Percentiles rank a stretch among this genome's conserved stretches.
Conservation (phyloP, 2,113 vertebrate genomes). For the Aviceda subcristata region DNA sequence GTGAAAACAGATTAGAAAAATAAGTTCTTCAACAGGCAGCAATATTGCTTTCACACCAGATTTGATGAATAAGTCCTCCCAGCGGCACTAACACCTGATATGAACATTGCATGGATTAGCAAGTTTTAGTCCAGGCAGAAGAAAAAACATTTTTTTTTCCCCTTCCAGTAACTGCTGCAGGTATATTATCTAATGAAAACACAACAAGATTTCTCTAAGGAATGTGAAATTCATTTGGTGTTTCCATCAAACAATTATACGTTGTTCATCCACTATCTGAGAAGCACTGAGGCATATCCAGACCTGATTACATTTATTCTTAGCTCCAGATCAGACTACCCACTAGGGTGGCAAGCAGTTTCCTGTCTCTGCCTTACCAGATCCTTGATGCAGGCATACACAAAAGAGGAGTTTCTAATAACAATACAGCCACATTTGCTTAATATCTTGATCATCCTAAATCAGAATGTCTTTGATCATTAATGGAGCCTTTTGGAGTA, state of each 20-base stretch:
- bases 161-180: constrained; percentile 15
- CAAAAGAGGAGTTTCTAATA: neutral
- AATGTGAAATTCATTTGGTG: constrained; percentile 42
- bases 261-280: constrained; percentile 22
- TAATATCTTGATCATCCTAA: constrained; percentile 32
- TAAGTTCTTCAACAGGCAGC: constrained; percentile 51
- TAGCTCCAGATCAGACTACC: constrained; percentile 8
- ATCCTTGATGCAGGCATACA: neutral
- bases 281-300: constrained; percentile 43
- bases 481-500: neutral
- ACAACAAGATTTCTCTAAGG: constrained; percentile 60
- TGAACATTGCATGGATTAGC: constrained; percentile 41
- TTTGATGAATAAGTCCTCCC: constrained; percentile 50
- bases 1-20: constrained; percentile 50
- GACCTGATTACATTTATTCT: constrained; percentile 37
- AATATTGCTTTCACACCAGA: constrained; percentile 35
- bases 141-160: neutral
- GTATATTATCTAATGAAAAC: constrained; percentile 63
- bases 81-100: constrained; percentile 46
- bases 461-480: constrained; percentile 16
- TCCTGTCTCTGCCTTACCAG: neutral
- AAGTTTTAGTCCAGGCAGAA: constrained; percentile 25
- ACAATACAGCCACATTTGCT: neutral
- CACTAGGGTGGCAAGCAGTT: neutral
- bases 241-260: constrained; percentile 61